Evolutionary conservation across 2,113 vertebrate genomes (phyloP), one percentile per base, ranked within the genome.

Genomic region (Boleophthalmus pectinirostris): DNA sequence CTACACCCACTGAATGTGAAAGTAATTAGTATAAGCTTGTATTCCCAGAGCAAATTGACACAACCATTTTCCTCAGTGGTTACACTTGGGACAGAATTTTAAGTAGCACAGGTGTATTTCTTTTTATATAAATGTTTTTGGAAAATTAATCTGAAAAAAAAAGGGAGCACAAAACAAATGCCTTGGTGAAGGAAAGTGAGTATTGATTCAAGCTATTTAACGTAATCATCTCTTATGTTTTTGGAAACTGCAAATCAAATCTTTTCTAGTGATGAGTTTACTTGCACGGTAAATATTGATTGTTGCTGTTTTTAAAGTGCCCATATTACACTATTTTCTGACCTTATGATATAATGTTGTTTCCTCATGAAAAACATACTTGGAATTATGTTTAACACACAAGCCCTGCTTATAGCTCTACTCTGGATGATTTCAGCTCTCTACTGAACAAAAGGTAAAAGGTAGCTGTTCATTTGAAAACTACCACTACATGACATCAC

Each of bases 11-110:
- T 66, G 1, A 51, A 54, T 65, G 70, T 35, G 16, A 68, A 82
- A 70, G 73, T 75, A 83, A 86, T 83, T 77, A 78, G 69, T 60
- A 71, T 70, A 25, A 47, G 38, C 73, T 79, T 82, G 79, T 76
- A 69, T 73, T 80, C 60, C 74, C 75, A 25, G 77, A 77, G 69
- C 77, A 83, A 74, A 77, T 67, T 80, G 45, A 75, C 84, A 45
- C 61, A 25, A 54, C 57, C 7, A 12, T 74, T 71, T 84, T 47
- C 80, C 51, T 71, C 35, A 64, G 33, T 74, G 43, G 45, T 49
- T 69, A 61, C 51, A 69, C 74, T 66, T 72, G 58, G 69, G 51
- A 68, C 58, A 68, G 54, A 65, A 58, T 73, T 64, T 73, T 70
- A 69, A 57, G 66, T 20, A 12, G 18, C 69, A 58, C 53, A 69